These are phyloP conservation scores for Tachystola acroxantha DNA, from an alignment of 2,888 invertebrate species.

Conservation along the genomic window DNA sequence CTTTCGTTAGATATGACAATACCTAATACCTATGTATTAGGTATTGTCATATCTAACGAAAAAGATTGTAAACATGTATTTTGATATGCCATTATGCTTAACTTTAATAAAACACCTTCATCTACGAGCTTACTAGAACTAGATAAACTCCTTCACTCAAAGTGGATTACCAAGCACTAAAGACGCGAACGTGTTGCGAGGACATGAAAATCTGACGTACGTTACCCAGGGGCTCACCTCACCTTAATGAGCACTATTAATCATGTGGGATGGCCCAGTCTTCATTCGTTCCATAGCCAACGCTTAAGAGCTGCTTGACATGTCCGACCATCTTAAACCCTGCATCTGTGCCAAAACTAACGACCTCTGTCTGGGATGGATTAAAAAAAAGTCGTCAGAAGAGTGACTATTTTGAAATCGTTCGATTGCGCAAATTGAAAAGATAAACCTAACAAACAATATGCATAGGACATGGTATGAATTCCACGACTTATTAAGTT, in stretches of 20 bases:
- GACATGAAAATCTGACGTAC: constrained; percentile 55
- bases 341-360: constrained; percentile 67
- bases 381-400: constrained; percentile 24
- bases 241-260: constrained; percentile 62
- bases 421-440: constrained; percentile 9
- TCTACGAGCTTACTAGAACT: too few species aligned
- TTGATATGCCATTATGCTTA: too few species aligned
- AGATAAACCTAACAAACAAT: too few species aligned
- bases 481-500: too few species aligned
- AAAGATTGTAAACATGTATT: too few species aligned
- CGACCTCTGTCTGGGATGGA: constrained; percentile 37
- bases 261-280: constrained; percentile 37
- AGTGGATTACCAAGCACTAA: constrained; percentile 2
- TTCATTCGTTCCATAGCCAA: constrained; percentile 21
- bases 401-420: constrained; percentile 18
- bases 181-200: constrained; percentile 8
- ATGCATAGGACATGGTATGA: too few species aligned
- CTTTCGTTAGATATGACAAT: too few species aligned
- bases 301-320: constrained; percentile 46
- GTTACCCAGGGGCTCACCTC: constrained; percentile 44
- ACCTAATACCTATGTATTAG: too few species aligned
- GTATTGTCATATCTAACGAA: too few species aligned
- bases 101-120: too few species aligned
- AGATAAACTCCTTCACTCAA: not conserved
- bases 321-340: constrained; percentile 33